phyloP scores from a whole-genome alignment of 1,140 invertebrate genomes.

The Zaprionus davidi region DNA sequence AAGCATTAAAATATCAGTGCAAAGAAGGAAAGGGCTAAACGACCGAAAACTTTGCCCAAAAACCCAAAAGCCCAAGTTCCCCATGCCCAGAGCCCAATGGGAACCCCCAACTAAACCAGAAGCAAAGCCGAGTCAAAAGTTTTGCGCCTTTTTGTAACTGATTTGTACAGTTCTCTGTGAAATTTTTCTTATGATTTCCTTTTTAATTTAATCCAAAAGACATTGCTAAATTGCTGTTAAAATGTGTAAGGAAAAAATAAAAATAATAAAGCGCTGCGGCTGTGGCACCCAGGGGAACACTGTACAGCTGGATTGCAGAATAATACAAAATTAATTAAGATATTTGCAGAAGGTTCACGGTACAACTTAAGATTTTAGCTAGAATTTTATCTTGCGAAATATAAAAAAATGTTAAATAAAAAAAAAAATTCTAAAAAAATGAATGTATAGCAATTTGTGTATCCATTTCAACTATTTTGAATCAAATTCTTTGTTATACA shows the following conservation, averaged over 20 bases:
- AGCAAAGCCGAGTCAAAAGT: conserved; percentile 62
- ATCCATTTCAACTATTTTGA: background rate
- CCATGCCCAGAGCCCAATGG: conserved; percentile 9
- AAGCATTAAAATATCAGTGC: conserved; percentile 81
- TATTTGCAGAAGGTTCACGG: too few species aligned
- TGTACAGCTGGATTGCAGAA: conserved; percentile 3
- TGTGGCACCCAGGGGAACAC: conserved; percentile 43
- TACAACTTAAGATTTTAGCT: background rate
- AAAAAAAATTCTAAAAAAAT: background rate
- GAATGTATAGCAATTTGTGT: background rate
- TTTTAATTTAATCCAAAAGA: conserved; percentile 80
- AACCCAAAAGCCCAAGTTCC: conserved; percentile 25
- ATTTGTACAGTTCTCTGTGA: conserved; percentile 69
- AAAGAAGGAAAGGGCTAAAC: conserved; percentile 76
- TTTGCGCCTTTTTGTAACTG: conserved; percentile 74
- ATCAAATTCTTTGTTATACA: conserved; percentile 23
- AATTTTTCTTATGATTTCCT: conserved; percentile 74
- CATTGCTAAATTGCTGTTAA: conserved; percentile 79
- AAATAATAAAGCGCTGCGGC: conserved; percentile 17
- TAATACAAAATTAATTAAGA: background rate
- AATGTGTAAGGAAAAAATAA: conserved; percentile 39
- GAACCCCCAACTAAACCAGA: conserved; percentile 41
- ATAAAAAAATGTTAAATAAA: background rate
- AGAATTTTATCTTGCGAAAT: background rate
- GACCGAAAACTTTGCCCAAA: conserved; percentile 64